Evolutionary conservation across 2,888 invertebrate genomes (phyloP).

Genomic region (Strigamia transsilvanica): DNA sequence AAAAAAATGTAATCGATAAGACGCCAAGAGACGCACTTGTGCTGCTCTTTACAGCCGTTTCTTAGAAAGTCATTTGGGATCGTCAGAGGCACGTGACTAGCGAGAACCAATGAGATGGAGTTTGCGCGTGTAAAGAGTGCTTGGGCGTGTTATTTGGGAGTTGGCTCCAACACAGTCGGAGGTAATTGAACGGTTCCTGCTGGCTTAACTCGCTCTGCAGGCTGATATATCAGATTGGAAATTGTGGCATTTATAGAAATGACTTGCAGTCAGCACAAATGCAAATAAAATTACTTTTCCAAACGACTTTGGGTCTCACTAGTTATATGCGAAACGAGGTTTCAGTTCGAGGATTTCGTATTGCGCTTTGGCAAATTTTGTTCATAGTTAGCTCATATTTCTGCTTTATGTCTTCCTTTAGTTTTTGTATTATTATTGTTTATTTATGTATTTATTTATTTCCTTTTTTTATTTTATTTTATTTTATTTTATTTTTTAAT

Average conservation of each 20-base stretch:
- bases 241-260: conserved; percentile 39
- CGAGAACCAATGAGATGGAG: not conserved
- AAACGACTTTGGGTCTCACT: not conserved
- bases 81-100: conserved; percentile 50
- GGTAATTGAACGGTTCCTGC: conserved; percentile 50
- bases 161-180: conserved; percentile 36
- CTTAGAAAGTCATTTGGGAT: conserved; percentile 47
- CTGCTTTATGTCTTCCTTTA: no score
- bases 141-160: conserved; percentile 48
- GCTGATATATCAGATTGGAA: conserved; percentile 48
- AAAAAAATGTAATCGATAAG: conserved; percentile 22
- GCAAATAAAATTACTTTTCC: conserved; percentile 44
- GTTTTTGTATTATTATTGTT: no score
- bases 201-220: conserved; percentile 48
- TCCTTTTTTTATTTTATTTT: no score
- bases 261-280: conserved; percentile 48
- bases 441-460: no score
- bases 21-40: conserved; percentile 49
- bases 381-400: not conserved
- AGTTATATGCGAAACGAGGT: not conserved
- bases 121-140: conserved; percentile 17
- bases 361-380: not conserved
- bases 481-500: no score
- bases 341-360: not conserved
- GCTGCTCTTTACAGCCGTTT: conserved; percentile 37